Conservation (phyloP, 2,888 invertebrate genomes). For the Synergus itoensis region DNA sequence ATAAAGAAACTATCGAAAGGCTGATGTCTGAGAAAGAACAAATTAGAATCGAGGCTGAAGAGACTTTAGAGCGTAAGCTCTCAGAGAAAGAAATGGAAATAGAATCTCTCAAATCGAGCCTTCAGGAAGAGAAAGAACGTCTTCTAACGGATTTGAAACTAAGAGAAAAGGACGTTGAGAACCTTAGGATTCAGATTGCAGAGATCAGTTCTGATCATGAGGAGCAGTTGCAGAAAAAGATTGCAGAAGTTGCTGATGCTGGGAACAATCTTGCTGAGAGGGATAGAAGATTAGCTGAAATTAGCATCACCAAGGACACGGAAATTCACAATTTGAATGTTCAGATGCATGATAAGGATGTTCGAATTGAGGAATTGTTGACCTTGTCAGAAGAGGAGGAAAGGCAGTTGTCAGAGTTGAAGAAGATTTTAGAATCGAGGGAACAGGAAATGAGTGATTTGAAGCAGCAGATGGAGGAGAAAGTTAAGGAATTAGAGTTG, state of each 20-base stretch:
- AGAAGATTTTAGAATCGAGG: constrained; percentile 83
- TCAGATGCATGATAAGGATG: constrained; percentile 79
- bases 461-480: constrained; percentile 83
- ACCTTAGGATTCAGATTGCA: constrained; percentile 59
- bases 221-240: constrained; percentile 57
- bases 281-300: constrained; percentile 74
- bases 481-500: constrained; percentile 81
- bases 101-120: constrained; percentile 50
- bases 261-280: constrained; percentile 63
- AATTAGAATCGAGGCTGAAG: constrained; percentile 58
- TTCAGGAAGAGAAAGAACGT: constrained; percentile 57
- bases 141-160: constrained; percentile 57
- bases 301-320: constrained; percentile 83
- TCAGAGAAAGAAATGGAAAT: constrained; percentile 63
- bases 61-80: constrained; percentile 55
- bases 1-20: constrained; percentile 61
- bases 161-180: constrained; percentile 63
- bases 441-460: constrained; percentile 86
- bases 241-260: constrained; percentile 57
- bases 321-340: constrained; percentile 87
- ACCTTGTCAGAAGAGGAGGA: constrained; percentile 80
- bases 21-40: constrained; percentile 65
- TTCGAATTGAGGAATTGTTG: constrained; percentile 80
- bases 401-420: constrained; percentile 80
- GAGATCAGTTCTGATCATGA: constrained; percentile 54